Percentiles rank a stretch among this genome's conserved stretches.
Conservation (phyloP, 2,888 invertebrate species). For the Tinea trinotella region DNA sequence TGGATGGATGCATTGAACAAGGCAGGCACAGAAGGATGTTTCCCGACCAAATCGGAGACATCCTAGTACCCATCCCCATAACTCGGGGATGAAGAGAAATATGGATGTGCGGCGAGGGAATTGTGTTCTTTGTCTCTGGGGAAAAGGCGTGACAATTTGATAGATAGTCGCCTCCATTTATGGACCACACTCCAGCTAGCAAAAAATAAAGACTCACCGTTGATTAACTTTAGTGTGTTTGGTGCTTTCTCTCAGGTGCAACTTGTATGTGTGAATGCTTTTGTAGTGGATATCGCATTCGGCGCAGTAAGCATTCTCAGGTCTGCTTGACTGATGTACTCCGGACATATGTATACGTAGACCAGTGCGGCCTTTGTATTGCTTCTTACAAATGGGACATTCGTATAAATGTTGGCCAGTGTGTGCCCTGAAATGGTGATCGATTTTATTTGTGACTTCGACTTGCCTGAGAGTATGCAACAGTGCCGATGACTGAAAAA, state of each 20-base stretch:
- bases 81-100: too few relatives aligned
- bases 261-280: conserved; percentile 18
- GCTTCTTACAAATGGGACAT: conserved; percentile 13
- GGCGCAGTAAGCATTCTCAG: conserved; percentile 20
- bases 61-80: too few relatives aligned
- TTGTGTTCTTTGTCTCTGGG: too few relatives aligned
- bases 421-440: background rate
- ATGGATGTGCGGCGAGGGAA: too few relatives aligned
- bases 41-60: too few relatives aligned
- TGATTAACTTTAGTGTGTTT: background rate
- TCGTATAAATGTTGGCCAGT: background rate
- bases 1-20: too few relatives aligned
- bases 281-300: conserved; percentile 21
- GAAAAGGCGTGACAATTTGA: background rate
- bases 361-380: background rate
- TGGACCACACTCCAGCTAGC: too few relatives aligned
- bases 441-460: too few relatives aligned
- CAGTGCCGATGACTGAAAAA: too few relatives aligned
- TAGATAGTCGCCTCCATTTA: too few relatives aligned
- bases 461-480: too few relatives aligned
- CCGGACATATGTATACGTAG: conserved; percentile 4
- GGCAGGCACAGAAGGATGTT: too few relatives aligned
- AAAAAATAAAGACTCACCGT: background rate
- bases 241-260: conserved; percentile 9
- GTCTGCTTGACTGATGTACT: background rate